Evolutionary conservation across 2,797 vertebrate species (phyloP), one percentile per base, ranked within the genome.

Genomic region (Anisognathus igniventris): DNA sequence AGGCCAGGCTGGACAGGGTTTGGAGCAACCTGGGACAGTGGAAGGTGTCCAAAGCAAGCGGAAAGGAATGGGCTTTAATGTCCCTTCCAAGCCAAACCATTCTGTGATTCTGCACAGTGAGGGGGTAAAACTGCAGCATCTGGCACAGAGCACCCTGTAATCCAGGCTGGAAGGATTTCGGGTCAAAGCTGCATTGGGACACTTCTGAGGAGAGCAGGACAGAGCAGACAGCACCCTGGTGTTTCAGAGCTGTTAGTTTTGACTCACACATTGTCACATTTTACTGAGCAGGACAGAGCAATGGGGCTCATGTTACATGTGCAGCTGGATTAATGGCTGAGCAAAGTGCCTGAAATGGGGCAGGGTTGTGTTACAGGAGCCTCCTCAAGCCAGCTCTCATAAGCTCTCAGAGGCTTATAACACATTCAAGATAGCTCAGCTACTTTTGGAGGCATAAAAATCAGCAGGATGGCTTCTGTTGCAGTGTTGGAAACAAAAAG

Each of bases 231-330:
- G 42, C 16, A 1, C 12, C 8, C 5, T 48, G 54, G 25, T 58
- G 62, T 42, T 70, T 57, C 61, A 75, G 81, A 74, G 28, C 33
- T 67, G 1, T 65, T 65, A 0, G 30, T n/a, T 77, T 62, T 54
- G 53, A 15, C 47, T 83, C 2, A 0, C 44, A 33, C 27, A 0
- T 61, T 58, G 12, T 89, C 2, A 0, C 1, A 0, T 64, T 85
- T 79, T 66, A 33, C 27, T 23, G 80, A 37, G 67, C 30, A 12
- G 78, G 75, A 16, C 50, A 15, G 61, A 39, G 61, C 40, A 27
- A 2, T 37, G 10, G 9, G 73, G 44, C 25, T 78, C 5, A 0
- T 7, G 12, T 42, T 47, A 10, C 79, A 40, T 0, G 7, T 19
- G 56, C 39, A 57, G 65, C 61, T 1, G 1, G 53, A 47, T 2